Evolutionary conservation across 2,797 vertebrate species (phyloP), one percentile per base, ranked within the genome.

Genomic region (Sebastes baramenuke): DNA sequence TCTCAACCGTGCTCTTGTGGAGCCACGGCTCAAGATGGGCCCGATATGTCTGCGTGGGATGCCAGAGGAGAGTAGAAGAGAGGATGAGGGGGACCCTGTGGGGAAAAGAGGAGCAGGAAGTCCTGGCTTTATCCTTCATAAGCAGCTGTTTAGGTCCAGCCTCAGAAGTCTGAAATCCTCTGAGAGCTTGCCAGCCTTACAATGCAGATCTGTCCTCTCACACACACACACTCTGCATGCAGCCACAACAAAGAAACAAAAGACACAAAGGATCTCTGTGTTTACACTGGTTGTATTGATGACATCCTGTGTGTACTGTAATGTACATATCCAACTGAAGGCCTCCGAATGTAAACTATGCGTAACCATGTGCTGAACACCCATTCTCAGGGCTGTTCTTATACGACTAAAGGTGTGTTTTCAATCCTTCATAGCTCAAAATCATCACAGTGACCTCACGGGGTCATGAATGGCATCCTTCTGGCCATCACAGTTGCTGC

Each of bases 71-170:
- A 64, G 64, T 6, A 46, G 34, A 32, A 59, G 68, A 67, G 64
- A 56, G 70, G 83, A 73, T 72, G 83, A 88, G 74, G 59, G 75
- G 74, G 72, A 90, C 80, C 66, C 62, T 85, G 76, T 59, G 3
- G 79, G 87, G 74, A 80, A 80, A 78, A 66, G 72, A 83, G 68
- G 75, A 88, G 75, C 90, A 94, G 92, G 92, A 94, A 95, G 92
- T 92, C 83, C 76, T 65, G 86, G 84, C 89, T 94, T 92, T 87
- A 91, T 90, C 91, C 84, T 91, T 88, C 79, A 86, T 86, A 89
- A 92, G 87, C 87, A 90, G 89, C 84, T 85, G 90, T 87, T 92
- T 75, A 82, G 84, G 76, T 88, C 85, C 60, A 77, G 77, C 87
- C 78, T 94, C 86, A 89, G 90, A 92, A 87, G 90, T 93, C 76